Evolutionary conservation across 1,140 invertebrate species (phyloP), one percentile per base, ranked within the genome.

Genomic region (Cydia strobilella): DNA sequence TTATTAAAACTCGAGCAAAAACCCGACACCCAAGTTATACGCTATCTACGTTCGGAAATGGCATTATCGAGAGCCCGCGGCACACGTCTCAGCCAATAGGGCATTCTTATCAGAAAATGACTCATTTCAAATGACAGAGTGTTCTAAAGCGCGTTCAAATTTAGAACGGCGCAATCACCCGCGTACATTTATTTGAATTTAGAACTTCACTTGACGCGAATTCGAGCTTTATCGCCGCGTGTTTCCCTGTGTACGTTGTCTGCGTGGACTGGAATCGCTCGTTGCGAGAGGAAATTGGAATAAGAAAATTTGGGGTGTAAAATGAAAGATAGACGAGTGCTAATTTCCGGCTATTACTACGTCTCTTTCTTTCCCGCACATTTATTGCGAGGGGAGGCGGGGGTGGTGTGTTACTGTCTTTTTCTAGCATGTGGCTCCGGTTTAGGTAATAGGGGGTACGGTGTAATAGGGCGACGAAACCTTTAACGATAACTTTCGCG

Each of bases 291-390:
- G 91, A 93, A 93, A 93, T 93, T 93, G 91, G 90, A 92, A 93
- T 93, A 93, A 93, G 91, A 93, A 93, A 93, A 92, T 93, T 93
- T 93, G 90, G 91, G 91, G 90, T 92, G 91, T 92, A 93, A 93
- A 93, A 92, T 92, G 91, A 93, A 92, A 92, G 91, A 93, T 93
- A 93, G 90, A 92, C 89, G 91, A 93, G 90, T 92, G 84, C 91
- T 93, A 93, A 93, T 93, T 93, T 93, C 91, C 91, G 91, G 91
- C 89, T 89, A 91, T 90, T 91, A 90, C 82, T 90, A 86, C 85
- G 85, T 93, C 91, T 93, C 91, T 93, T 91, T 93, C 91, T 90
- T 90, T 93, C 91, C 82, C 89, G 86, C 83, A 84, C 86, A 87
- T 86, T 88, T 90, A 88, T 90, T 87, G 84, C 82, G 83, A 85